Base-by-base conservation (phyloP, 2,797 vertebrate genomes). In the Molossus molossus region DNA sequence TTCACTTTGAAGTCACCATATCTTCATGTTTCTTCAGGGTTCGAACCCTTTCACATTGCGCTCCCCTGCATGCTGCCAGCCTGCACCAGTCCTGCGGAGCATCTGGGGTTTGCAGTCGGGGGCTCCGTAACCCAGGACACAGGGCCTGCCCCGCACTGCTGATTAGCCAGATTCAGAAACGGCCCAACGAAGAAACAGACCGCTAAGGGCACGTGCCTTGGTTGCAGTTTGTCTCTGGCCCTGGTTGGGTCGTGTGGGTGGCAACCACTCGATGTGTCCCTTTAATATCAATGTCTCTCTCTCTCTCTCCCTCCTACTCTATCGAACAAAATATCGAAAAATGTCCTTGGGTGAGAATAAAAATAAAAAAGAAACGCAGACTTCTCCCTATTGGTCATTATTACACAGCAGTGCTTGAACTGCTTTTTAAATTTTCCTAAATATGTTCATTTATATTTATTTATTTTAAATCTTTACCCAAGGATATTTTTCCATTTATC, bases 121-220 rank as follows among this genome's bases (percentile, higher is more conserved):
- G 75, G 40, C 6, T 27, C 14, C 6, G 69, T 69, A 65, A 65
- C 67, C 84, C 53, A 14, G 29, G 45, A 37, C 33, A 45, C 7
- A 65, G 60, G 33, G 48, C 67, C 5, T 29, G 58, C n/a, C 57
- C 55, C 6, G 72, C 3, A 67, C 15, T 15, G 82, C 27, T 81
- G 48, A 53, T 58, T 84, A 70, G 73, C 65, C 83, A 73, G 33
- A 72, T 11, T n/a, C 33, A 57, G 75, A 94, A 94, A 57, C 60
- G 33, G 9, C 27, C 21, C 23, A 65, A 69, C 45, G 9, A 18
- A 23, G 58, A 69, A 55, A 94, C 79, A 15, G 4, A 53, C 33
- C 33, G 3, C 33, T 33, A 33, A 33, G 33, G 33, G 33, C 33
- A 33, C 33, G 33, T 33, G 3, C 33, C 33, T 33, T 33, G 33